phyloP scores from a whole-genome alignment of 1,140 invertebrate genomes.

The Probaryconus sp. region DNA sequence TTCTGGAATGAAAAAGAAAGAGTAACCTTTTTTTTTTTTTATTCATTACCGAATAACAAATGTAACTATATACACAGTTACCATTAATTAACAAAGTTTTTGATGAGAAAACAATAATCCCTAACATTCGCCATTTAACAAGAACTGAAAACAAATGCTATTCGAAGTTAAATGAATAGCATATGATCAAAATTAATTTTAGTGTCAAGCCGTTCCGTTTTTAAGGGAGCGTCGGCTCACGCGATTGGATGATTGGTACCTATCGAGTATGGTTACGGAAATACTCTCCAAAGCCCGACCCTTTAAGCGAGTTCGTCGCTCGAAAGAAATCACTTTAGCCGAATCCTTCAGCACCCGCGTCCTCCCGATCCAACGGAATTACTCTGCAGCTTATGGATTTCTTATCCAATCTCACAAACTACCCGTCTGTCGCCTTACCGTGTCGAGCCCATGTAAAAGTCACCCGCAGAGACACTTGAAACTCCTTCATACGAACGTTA shows the following conservation, averaged over 20 bases:
- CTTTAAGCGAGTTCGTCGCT: slow-evolving; percentile 28
- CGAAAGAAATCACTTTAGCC: slow-evolving; percentile 67
- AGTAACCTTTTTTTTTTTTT: no score
- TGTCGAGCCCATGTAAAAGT: slow-evolving; percentile 48
- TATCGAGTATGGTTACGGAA: slow-evolving; percentile 40
- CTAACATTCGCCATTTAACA: no score
- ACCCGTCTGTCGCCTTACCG: slow-evolving; percentile 48
- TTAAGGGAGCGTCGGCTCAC: not conserved
- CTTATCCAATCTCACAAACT: slow-evolving; percentile 70
- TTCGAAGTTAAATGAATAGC: no score
- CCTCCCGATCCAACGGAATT: slow-evolving; percentile 65
- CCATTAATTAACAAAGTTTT: no score
- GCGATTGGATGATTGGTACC: slow-evolving; percentile 53
- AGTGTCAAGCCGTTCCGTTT: no score
- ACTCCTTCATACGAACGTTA: slow-evolving; percentile 52
- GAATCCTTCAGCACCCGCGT: slow-evolving; percentile 62
- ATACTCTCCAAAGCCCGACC: slow-evolving; percentile 8
- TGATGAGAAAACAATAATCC: no score
- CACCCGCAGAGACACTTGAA: slow-evolving; percentile 57
- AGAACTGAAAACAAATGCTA: no score
- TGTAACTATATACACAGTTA: no score
- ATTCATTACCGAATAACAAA: no score
- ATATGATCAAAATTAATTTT: no score
- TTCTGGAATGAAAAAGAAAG: no score
- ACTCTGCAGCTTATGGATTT: slow-evolving; percentile 71